A percentile compares a stretch with the other conserved stretches of the same genome.
These are phyloP conservation scores for Hirundo rustica DNA, from an alignment of 2,797 vertebrate genomes.

Conservation along the genomic window DNA sequence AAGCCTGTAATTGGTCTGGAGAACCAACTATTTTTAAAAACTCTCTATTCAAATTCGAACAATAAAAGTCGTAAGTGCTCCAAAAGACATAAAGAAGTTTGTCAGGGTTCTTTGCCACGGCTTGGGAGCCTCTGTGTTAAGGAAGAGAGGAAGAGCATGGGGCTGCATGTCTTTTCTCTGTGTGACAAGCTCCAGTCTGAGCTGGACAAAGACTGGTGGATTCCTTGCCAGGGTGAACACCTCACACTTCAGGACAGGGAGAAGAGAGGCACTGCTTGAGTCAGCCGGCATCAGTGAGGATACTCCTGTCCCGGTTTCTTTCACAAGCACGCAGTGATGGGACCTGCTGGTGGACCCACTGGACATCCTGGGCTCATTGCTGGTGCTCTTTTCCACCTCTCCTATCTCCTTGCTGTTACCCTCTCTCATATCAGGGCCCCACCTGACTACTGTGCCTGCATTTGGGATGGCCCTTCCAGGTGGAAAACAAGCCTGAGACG, in stretches of 20 bases:
- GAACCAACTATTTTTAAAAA: slow-evolving; percentile 2
- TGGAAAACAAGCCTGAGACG: neutral
- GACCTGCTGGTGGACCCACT: neutral
- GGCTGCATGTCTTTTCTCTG: neutral
- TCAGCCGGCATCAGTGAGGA: neutral
- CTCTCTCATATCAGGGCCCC: neutral
- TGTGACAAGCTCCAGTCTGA: neutral
- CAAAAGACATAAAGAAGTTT: neutral
- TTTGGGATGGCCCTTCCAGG: neutral
- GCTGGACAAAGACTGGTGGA: neutral
- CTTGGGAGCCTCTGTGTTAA: neutral
- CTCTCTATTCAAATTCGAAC: slow-evolving; percentile 9
- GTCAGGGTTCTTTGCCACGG: neutral
- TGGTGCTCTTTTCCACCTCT: neutral
- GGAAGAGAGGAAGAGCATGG: neutral
- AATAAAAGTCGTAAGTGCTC: slow-evolving; percentile 5
- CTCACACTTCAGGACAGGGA: neutral
- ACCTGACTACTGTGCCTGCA: neutral
- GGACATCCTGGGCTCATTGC: neutral
- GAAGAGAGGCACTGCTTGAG: neutral
- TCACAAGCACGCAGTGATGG: neutral
- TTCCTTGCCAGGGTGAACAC: neutral
- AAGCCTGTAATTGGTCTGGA: neutral
- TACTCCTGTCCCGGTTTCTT: neutral
- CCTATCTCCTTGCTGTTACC: neutral